Percentiles rank a stretch among this genome's conserved stretches.
phyloP scores from a whole-genome alignment of 2,888 invertebrate species.

The Eurytoma californica region DNA sequence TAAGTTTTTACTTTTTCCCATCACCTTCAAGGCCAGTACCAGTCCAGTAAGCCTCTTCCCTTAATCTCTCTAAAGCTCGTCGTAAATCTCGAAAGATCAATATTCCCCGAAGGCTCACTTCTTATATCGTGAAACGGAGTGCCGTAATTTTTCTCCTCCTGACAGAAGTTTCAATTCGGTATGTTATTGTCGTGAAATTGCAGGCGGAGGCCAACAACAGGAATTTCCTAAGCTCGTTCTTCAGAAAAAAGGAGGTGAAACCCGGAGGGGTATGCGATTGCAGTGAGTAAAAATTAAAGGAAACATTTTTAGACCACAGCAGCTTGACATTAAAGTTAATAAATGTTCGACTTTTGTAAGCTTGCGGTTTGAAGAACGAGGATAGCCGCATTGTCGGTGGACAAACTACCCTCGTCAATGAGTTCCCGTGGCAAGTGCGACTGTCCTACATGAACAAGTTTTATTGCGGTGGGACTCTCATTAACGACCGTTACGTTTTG shows the following conservation, averaged over 20 bases:
- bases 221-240: slow-evolving; percentile 22
- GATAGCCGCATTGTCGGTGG: slow-evolving; percentile 90
- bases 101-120: not conserved
- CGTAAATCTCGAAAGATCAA: too few species aligned
- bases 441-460: slow-evolving; percentile 91
- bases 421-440: slow-evolving; percentile 93
- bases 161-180: not conserved
- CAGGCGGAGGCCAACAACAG: slow-evolving; percentile 37
- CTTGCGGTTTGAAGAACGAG: slow-evolving; percentile 89
- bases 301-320: not conserved
- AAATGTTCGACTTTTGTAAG: slow-evolving; percentile 72
- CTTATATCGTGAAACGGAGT: not conserved
- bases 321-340: not conserved
- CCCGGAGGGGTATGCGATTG: slow-evolving; percentile 36
- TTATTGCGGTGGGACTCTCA: slow-evolving; percentile 92
- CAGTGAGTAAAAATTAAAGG: slow-evolving; percentile 24
- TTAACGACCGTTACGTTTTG: slow-evolving; percentile 91
- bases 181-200: not conserved
- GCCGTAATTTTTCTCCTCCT: not conserved
- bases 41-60: too few species aligned
- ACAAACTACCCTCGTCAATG: slow-evolving; percentile 83
- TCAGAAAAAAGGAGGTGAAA: not conserved
- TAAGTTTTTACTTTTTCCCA: too few species aligned
- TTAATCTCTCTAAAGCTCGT: too few species aligned
- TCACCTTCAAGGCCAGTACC: too few species aligned